Percentiles rank a stretch among this genome's conserved stretches.
phyloP scores from a whole-genome alignment of 2,888 invertebrate genomes.

The Oscheius sp. region DNA sequence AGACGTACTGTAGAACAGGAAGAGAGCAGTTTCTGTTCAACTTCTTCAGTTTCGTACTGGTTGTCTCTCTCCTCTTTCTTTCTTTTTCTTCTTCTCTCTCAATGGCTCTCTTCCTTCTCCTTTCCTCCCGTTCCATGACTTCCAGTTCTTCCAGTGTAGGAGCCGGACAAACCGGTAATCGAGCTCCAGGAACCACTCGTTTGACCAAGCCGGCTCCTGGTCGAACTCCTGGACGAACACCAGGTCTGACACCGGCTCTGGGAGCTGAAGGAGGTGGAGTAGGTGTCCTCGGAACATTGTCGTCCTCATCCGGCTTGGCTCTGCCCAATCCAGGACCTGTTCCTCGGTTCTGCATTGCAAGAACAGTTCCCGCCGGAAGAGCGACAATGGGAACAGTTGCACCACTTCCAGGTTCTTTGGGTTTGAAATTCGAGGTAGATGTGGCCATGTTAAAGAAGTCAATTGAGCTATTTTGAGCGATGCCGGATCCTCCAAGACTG shows the following conservation, averaged over 20 bases:
- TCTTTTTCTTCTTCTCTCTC: constrained; percentile 6
- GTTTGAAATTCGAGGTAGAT: background rate
- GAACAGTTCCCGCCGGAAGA: constrained; percentile 10
- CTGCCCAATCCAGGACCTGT: background rate
- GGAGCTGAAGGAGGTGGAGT: constrained; percentile 14
- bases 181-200: constrained; percentile 19
- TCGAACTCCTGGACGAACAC: constrained; percentile 2
- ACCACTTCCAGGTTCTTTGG: background rate
- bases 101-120: background rate
- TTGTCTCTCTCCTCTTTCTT: background rate
- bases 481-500: constrained; percentile 28
- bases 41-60: constrained; percentile 3
- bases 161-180: constrained; percentile 1
- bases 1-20: background rate
- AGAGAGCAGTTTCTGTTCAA: background rate
- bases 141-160: constrained; percentile 13
- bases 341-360: background rate
- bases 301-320: constrained; percentile 4
- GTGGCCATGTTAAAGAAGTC: constrained; percentile 15
- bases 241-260: background rate
- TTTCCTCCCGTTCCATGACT: constrained; percentile 27
- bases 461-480: constrained; percentile 14
- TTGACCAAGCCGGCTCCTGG: constrained; percentile 1
- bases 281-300: constrained; percentile 32
- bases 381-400: constrained; percentile 6